phyloP scores from a whole-genome alignment of 1,140 invertebrate genomes.

The Mercenaria mercenaria region DNA sequence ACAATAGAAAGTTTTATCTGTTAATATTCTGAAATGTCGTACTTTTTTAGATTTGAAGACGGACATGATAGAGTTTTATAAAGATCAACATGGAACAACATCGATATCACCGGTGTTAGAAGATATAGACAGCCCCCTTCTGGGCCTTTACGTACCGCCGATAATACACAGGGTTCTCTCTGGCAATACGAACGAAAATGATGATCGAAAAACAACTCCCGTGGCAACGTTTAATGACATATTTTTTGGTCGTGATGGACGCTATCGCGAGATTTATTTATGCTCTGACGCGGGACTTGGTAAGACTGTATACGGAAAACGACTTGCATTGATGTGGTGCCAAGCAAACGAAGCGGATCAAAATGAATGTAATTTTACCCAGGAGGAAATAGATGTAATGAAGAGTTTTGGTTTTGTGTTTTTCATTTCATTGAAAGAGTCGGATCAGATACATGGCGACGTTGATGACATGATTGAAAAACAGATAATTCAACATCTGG shows the following conservation, averaged over 20 bases:
- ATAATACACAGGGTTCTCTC: neutral
- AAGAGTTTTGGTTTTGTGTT: conserved; percentile 12
- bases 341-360: neutral
- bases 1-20: too few species aligned
- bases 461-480: conserved; percentile 3
- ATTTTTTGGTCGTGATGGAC: neutral
- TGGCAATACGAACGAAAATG: neutral
- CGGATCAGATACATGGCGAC: neutral
- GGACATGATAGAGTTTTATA: neutral
- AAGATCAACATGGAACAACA: neutral
- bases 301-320: conserved; percentile 2
- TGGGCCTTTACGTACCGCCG: neutral
- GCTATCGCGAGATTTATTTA: neutral
- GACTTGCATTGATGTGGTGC: neutral
- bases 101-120: neutral
- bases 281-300: neutral
- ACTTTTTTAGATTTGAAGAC: neutral
- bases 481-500: neutral
- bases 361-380: neutral
- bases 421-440: neutral
- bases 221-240: neutral
- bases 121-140: neutral
- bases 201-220: neutral
- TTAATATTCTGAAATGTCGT: too few species aligned
- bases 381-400: neutral